Evolutionary conservation across 2,797 vertebrate species (phyloP), one percentile per base, ranked within the genome.

Genomic region (Falco cherrug): DNA sequence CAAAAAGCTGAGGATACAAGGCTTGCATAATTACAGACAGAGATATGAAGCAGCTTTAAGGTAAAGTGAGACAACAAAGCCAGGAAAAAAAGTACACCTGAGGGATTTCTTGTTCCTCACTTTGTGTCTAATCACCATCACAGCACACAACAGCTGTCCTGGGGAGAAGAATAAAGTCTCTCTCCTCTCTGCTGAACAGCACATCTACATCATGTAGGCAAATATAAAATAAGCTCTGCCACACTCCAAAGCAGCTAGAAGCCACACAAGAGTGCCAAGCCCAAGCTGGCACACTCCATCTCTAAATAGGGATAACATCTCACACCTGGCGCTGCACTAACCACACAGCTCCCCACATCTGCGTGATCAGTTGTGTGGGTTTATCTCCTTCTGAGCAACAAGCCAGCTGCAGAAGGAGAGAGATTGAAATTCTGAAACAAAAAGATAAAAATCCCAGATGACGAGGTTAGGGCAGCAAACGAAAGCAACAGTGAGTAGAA

Each of bases 101-200:
- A 74, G 89, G 75, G 91, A 95, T 77, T 89, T 75, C 75, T 60
- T 82, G 70, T 84, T 87, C 79, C 90, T 70, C 53, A 31, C 21
- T 85, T 71, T 68, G 60, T 43, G 45, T 50, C 69, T 91, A 76
- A 84, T 93, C 83, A 64, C 75, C 89, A 87, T 41, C 86, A 94
- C 74, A 94, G 74, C 89, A 68, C 45, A 77, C 45, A 81, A 47
- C 65, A 84, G 86, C 68, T 81, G 65, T 78, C 73, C 70, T 90
- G 75, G 79, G 83, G 70, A 90, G 63, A 87, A 29, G 70, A 84
- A 82, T 69, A 69, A 70, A 87, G 91, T 16, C 79, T 69, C 74
- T 17, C 48, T 31, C 33, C 75, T 80, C 50, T 75, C 69, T 45
- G 80, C 50, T 76, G 64, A 84, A 50, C 45, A 41, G n/a, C 2